Conservation (phyloP, 1,140 invertebrate genomes). For the Ganaspis sp. region DNA sequence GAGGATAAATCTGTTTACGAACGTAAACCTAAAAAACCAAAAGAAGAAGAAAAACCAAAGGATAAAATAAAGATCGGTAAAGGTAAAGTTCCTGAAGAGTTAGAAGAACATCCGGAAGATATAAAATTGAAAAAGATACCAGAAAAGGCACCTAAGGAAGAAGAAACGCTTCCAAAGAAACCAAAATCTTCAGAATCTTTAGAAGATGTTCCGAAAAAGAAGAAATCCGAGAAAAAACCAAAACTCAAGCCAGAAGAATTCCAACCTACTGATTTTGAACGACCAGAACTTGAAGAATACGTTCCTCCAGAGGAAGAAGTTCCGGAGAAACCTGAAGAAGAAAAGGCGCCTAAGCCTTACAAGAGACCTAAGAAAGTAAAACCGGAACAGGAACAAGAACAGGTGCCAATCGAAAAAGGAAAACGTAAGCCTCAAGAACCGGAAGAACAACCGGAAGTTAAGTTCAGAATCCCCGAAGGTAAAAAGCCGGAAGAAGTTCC, state of each 20-base stretch:
- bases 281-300: slow-evolving; percentile 70
- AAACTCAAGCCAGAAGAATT: slow-evolving; percentile 67
- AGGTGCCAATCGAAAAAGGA: slow-evolving; percentile 76
- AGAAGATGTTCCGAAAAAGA: slow-evolving; percentile 58
- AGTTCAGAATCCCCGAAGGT: slow-evolving; percentile 77
- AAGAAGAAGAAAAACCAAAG: slow-evolving; percentile 73
- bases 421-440: slow-evolving; percentile 76
- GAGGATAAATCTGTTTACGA: slow-evolving; percentile 73
- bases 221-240: slow-evolving; percentile 57
- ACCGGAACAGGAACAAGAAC: slow-evolving; percentile 75
- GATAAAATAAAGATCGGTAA: slow-evolving; percentile 73
- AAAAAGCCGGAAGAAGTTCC: slow-evolving; percentile 76
- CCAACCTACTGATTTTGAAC: slow-evolving; percentile 74
- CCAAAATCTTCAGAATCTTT: slow-evolving; percentile 55
- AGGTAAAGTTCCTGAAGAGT: slow-evolving; percentile 75
- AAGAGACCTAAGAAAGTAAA: slow-evolving; percentile 71
- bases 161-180: slow-evolving; percentile 60
- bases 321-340: slow-evolving; percentile 63
- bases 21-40: slow-evolving; percentile 62
- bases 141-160: slow-evolving; percentile 68
- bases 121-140: slow-evolving; percentile 67
- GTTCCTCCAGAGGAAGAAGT: slow-evolving; percentile 66
- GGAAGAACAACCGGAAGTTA: slow-evolving; percentile 76
- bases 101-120: slow-evolving; percentile 74
- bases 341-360: slow-evolving; percentile 71